Evolutionary conservation across 2,113 vertebrate genomes (phyloP), one percentile per base, ranked within the genome.

Genomic region (Chaetodon trifascialis): DNA sequence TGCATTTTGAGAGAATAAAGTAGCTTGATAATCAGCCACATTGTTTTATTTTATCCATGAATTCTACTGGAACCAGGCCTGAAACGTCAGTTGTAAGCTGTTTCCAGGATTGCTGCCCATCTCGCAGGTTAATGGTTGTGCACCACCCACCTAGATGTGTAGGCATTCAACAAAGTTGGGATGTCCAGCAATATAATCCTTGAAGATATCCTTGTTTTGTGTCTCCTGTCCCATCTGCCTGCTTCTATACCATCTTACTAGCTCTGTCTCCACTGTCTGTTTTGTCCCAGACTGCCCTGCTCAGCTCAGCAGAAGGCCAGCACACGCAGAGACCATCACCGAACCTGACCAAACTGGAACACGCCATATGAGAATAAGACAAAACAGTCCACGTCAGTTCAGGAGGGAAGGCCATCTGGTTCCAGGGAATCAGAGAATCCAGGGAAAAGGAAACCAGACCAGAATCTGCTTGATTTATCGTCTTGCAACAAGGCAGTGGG

Each of bases 401-500:
- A 67, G 62, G 21, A 55, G 58, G 23, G 14, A 66, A 19, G 25
- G 21, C 36, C 30, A 15, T 15, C 25, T 72, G 59, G 16, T 72
- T 46, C 10, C 47, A 55, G 76, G 14, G 38, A 70, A 73, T 68
- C 60, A 51, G 12, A 46, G 73, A 65, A 56, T 42, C 14, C 4
- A 71, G 47, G n/a, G n/a, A 60, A 71, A 63, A 11, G 47, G 51
- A 56, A 80, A 78, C 34, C 56, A 51, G 58, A 73, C 30, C 71
- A 72, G 8, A 63, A 30, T 79, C 65, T 67, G 55, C 54, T 36
- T 46, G 52, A 44, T 63, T 60, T 19, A 8, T 51, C 56, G 19
- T 44, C 46, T 42, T 65, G 55, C n/a, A 69, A 30, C 58, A 23
- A 66, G 12, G 7, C 59, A 23, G 74, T 70, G 60, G 72, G 30